A percentile compares a stretch with the other conserved stretches of the same genome.
Evolutionary conservation across 2,888 invertebrate genomes (phyloP).

Genomic region (Sminthurinus aureus): DNA sequence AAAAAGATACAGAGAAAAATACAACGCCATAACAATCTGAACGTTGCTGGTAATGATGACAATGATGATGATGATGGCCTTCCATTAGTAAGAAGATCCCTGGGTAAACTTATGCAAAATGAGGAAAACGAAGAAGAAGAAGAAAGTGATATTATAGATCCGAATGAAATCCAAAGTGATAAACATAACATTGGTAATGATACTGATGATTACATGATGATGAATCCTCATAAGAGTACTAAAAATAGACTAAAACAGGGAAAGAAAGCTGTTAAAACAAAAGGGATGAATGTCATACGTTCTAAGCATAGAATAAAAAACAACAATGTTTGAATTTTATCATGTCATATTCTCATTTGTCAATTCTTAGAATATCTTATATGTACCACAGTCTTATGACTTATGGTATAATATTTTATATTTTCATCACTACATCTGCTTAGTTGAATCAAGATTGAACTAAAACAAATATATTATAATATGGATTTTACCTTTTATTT

Average conservation of each 20-base stretch:
- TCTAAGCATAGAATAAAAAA: no score
- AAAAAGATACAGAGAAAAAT: background rate
- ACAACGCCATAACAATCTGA: background rate
- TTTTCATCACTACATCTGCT: no score
- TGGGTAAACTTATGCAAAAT: background rate
- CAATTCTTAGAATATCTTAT: no score
- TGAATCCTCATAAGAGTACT: background rate
- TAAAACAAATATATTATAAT: no score
- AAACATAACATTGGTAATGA: background rate
- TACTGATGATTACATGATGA: background rate
- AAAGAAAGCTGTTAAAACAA: background rate
- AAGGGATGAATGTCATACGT: background rate
- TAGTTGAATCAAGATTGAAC: no score
- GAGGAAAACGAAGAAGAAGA: background rate
- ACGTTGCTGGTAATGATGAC: no score
- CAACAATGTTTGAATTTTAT: no score
- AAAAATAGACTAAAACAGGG: background rate
- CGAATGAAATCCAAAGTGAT: background rate
- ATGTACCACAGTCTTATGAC: no score
- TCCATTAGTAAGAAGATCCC: background rate
- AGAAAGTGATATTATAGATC: background rate
- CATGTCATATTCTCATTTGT: no score
- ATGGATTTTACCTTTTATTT: no score
- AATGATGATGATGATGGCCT: no score
- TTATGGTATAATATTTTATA: no score